Conservation (phyloP, 92 coral and sea anemone genomes). For the Phymanthus crucifer region DNA sequence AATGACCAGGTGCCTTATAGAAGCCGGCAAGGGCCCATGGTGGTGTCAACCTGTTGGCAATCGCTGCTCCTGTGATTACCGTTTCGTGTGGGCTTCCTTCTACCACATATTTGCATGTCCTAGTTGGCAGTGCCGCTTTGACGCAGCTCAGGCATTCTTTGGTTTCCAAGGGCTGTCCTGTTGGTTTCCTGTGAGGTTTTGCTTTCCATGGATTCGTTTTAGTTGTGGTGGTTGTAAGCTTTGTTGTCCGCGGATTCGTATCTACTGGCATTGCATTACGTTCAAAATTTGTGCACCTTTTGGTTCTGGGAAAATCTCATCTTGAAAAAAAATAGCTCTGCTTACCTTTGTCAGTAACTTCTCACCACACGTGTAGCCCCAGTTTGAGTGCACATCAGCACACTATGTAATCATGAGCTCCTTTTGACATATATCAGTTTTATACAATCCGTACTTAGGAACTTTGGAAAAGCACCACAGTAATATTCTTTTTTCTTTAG, state of each 20-base stretch:
- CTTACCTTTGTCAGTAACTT: background rate
- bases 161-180: constrained; percentile 10
- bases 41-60: constrained; percentile 49
- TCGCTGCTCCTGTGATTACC: constrained; percentile 43
- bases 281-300: constrained; percentile 30
- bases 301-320: constrained; percentile 17
- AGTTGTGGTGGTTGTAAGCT: constrained; percentile 25
- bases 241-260: constrained; percentile 33
- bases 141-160: constrained; percentile 31
- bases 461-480: background rate
- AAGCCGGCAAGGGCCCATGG: constrained; percentile 21
- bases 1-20: constrained; percentile 34
- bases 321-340: background rate
- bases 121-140: constrained; percentile 8
- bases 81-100: constrained; percentile 19
- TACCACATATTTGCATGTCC: constrained; percentile 9
- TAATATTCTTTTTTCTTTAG: background rate
- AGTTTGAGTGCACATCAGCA: too few relatives aligned
- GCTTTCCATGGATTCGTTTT: constrained; percentile 44
- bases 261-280: constrained; percentile 18
- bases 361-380: too few relatives aligned
- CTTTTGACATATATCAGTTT: too few relatives aligned
- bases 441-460: too few relatives aligned
- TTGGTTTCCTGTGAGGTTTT: constrained; percentile 35
- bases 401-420: too few relatives aligned